Percentiles rank a stretch among this genome's conserved stretches.
Conservation (phyloP, 2,113 vertebrate genomes). For the Pygathrix nemaeus region DNA sequence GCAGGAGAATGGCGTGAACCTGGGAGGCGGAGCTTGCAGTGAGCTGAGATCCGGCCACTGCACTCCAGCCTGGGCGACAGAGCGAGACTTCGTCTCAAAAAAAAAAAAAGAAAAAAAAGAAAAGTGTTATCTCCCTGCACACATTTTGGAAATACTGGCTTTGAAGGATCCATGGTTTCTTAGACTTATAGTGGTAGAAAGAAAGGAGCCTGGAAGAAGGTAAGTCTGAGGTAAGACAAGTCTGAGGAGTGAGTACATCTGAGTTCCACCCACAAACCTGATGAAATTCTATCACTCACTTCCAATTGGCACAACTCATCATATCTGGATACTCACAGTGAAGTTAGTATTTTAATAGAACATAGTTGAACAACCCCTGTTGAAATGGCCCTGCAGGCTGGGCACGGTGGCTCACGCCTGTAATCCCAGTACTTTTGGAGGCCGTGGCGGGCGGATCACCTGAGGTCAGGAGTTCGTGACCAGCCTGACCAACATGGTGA, state of each 20-base stretch:
- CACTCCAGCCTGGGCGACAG: too few species aligned
- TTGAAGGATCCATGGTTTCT: neutral
- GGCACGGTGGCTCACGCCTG: too few species aligned
- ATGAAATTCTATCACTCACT: neutral
- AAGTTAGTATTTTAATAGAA: conserved; percentile 31
- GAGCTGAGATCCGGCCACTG: too few species aligned
- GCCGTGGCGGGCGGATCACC: too few species aligned
- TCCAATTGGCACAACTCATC: neutral
- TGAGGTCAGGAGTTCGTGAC: too few species aligned
- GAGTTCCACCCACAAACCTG: neutral
- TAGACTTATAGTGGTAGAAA: neutral
- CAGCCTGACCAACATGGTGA: too few species aligned
- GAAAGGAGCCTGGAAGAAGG: neutral
- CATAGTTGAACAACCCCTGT: neutral
- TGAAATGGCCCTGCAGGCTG: neutral
- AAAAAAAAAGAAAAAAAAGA: neutral
- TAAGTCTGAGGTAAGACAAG: neutral
- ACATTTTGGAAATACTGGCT: neutral
- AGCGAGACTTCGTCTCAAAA: too few species aligned
- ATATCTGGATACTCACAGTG: neutral
- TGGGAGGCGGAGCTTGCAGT: too few species aligned
- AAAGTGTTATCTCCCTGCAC: neutral
- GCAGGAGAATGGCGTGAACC: too few species aligned
- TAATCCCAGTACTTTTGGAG: too few species aligned
- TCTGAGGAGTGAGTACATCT: neutral